These are phyloP conservation scores for Otolemur crassicaudatus DNA, from an alignment of 2,797 vertebrate genomes.

Conservation along the genomic window DNA sequence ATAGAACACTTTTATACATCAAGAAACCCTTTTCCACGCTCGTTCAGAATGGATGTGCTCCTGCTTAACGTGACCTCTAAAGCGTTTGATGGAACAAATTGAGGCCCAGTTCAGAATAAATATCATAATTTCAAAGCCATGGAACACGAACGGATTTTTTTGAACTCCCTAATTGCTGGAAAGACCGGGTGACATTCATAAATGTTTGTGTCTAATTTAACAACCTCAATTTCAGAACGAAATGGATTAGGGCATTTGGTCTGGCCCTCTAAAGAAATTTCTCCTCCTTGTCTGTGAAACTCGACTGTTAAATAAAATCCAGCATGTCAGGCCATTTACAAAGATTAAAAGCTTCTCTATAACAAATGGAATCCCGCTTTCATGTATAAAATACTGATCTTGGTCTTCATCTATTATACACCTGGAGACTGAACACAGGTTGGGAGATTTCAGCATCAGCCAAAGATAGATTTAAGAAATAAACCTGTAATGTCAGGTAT, in stretches of 20 bases:
- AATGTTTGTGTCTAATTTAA: slow-evolving; percentile 74
- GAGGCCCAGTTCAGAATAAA: slow-evolving; percentile 46
- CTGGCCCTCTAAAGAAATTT: slow-evolving; percentile 70
- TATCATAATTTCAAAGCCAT: slow-evolving; percentile 61
- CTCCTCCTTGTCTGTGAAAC: slow-evolving; percentile 40
- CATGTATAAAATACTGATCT: slow-evolving; percentile 62
- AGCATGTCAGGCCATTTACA: slow-evolving; percentile 43
- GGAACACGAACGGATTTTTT: slow-evolving; percentile 56
- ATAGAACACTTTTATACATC: slow-evolving; percentile 30
- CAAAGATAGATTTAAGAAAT: slow-evolving; percentile 42
- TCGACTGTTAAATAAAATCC: slow-evolving; percentile 61
- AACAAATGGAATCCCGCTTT: slow-evolving; percentile 53
- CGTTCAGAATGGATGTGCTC: slow-evolving; percentile 66
- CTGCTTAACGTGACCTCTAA: slow-evolving; percentile 52
- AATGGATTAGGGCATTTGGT: slow-evolving; percentile 58
- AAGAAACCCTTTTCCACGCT: slow-evolving; percentile 70
- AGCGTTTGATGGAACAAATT: slow-evolving; percentile 58
- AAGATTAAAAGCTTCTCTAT: slow-evolving; percentile 65
- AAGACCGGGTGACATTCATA: slow-evolving; percentile 72
- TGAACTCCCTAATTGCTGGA: slow-evolving; percentile 77
- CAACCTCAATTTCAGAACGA: slow-evolving; percentile 58
- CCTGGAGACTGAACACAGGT: slow-evolving; percentile 5
- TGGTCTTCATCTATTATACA: slow-evolving; percentile 51
- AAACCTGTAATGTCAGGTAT: background rate
- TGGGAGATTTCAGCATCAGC: slow-evolving; percentile 25